phyloP scores from a whole-genome alignment of 1,140 invertebrate genomes.

The Scaptomyza hsui region DNA sequence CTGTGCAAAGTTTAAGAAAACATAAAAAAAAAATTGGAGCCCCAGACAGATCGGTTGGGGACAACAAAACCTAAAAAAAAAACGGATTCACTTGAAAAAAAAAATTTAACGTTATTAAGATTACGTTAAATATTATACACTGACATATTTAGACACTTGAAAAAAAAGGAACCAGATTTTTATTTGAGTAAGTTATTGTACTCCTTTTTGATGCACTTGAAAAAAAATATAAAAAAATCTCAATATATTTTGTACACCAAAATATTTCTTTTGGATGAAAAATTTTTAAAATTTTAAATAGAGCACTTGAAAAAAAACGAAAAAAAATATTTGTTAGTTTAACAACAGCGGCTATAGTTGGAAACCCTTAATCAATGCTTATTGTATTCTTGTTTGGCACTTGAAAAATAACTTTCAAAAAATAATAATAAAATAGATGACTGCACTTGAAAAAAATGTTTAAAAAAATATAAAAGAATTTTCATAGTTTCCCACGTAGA shows the following conservation, averaged over 20 bases:
- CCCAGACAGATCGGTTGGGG: not conserved
- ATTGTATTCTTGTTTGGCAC: constrained; percentile 14
- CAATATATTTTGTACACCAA: constrained; percentile 9
- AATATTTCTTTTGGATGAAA: constrained; percentile 1
- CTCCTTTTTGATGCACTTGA: constrained; percentile 46
- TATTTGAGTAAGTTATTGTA: constrained; percentile 33
- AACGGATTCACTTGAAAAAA: not conserved
- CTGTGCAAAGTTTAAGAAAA: constrained; percentile 4
- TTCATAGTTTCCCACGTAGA: constrained; percentile 22
- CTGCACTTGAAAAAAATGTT: constrained; percentile 25
- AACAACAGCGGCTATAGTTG: not conserved
- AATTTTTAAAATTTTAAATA: not conserved
- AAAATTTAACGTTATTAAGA: not conserved
- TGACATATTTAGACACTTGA: constrained; percentile 1
- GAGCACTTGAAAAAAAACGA: constrained; percentile 48
- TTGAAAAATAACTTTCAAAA: constrained; percentile 33
- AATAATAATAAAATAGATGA: constrained; percentile 1
- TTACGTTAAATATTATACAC: not conserved
- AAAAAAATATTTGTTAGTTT: constrained; percentile 13
- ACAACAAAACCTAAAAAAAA: constrained; percentile 6
- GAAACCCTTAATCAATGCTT: not conserved
- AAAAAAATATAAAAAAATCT: constrained; percentile 62
- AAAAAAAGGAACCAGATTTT: not conserved
- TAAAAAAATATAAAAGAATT: constrained; percentile 12
- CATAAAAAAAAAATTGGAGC: constrained; percentile 9